A percentile compares a stretch with the other conserved stretches of the same genome.
These are phyloP conservation scores for Austrolebias charrua DNA, from an alignment of 2,797 vertebrate species.

Conservation along the genomic window DNA sequence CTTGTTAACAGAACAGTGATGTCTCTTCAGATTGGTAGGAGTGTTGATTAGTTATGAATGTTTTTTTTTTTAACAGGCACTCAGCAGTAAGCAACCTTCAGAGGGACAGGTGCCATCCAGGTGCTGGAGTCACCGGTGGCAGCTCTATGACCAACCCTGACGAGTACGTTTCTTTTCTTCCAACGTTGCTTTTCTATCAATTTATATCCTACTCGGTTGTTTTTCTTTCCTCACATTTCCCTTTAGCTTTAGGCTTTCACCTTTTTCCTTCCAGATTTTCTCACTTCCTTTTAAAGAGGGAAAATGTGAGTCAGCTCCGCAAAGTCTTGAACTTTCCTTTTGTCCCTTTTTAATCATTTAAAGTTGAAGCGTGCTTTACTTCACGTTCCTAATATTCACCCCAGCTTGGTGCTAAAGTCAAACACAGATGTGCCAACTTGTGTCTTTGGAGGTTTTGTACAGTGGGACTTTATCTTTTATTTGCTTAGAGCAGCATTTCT, in stretches of 20 bases:
- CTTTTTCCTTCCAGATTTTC: slow-evolving; percentile 40
- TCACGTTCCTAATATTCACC: no score
- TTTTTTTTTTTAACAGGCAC: slow-evolving; percentile 75
- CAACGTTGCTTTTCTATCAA: no score
- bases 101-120: slow-evolving; percentile 85
- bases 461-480: no score
- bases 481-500: no score
- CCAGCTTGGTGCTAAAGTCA: no score
- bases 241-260: background rate
- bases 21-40: background rate
- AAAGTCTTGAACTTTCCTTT: slow-evolving; percentile 59
- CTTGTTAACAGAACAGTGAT: background rate
- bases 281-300: slow-evolving; percentile 45
- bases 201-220: no score
- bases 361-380: slow-evolving; percentile 44
- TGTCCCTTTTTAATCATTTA: slow-evolving; percentile 66
- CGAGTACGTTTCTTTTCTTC: slow-evolving; percentile 79
- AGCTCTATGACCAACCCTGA: slow-evolving; percentile 78
- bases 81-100: slow-evolving; percentile 83
- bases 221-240: background rate
- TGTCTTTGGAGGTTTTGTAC: no score
- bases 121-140: slow-evolving; percentile 69
- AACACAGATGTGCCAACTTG: no score
- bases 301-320: slow-evolving; percentile 64
- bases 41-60: slow-evolving; percentile 7